These are phyloP conservation scores for Pygoscelis adeliae DNA, from an alignment of 2,113 vertebrate species.

Conservation along the genomic window DNA sequence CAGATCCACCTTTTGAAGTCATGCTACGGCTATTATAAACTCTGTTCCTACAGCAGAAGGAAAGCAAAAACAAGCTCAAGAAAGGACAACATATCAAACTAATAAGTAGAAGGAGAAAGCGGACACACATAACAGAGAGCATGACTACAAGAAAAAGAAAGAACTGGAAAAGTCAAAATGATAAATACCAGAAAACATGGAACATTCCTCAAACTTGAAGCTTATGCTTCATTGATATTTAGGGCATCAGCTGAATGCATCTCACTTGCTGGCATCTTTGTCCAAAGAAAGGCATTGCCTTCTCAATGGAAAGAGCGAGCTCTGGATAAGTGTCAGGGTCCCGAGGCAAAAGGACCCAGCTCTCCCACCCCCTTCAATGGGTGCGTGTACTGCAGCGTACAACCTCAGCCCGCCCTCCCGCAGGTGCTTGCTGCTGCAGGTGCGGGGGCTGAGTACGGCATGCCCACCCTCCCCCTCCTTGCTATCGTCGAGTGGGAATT, in stretches of 20 bases:
- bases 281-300: neutral
- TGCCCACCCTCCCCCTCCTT: neutral
- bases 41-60: neutral
- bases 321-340: neutral
- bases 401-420: neutral
- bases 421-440: rapidly evolving
- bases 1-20: constrained; percentile 14
- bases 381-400: rapidly evolving
- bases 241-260: neutral
- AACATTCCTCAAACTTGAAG: neutral
- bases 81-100: neutral
- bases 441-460: rapidly evolving
- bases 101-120: neutral
- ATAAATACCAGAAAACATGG: neutral
- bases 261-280: neutral
- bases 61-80: neutral
- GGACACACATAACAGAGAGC: neutral
- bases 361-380: neutral
- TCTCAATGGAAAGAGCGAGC: neutral
- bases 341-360: neutral
- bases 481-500: rapidly evolving
- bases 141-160: neutral
- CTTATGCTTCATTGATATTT: neutral
- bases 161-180: neutral
- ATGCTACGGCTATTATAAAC: neutral